A percentile compares a stretch with the other conserved stretches of the same genome.
phyloP scores from a whole-genome alignment of 2,113 vertebrate species.

The Trinectes maculatus region DNA sequence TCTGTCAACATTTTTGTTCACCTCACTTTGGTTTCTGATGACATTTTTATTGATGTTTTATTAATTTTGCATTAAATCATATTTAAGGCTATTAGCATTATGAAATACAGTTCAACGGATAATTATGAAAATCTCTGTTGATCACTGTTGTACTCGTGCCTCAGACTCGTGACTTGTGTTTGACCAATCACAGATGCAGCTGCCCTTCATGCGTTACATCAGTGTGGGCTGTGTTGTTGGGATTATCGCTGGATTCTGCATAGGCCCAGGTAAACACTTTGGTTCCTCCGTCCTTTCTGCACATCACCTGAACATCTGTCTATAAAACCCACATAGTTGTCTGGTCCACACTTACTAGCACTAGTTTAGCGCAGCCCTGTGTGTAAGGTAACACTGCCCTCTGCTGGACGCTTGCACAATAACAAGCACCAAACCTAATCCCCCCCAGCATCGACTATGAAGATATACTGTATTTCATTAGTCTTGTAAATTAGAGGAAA shows the following conservation, averaged over 20 bases:
- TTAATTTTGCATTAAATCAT: neutral
- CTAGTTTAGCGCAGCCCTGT: constrained; percentile 1
- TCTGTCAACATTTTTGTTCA: neutral
- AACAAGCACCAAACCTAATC: constrained; percentile 29
- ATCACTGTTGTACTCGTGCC: too few species aligned
- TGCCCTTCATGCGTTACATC: constrained; percentile 85
- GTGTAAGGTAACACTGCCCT: constrained; percentile 73
- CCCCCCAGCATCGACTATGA: constrained; percentile 23
- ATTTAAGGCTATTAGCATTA: neutral
- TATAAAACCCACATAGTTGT: neutral
- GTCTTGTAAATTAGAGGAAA: constrained; percentile 78
- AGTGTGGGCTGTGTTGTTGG: constrained; percentile 86
- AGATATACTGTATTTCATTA: constrained; percentile 76
- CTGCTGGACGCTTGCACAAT: constrained; percentile 62
- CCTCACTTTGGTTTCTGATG: neutral
- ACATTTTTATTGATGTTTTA: neutral
- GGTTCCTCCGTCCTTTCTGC: neutral
- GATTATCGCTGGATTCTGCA: constrained; percentile 92
- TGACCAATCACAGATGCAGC: constrained; percentile 68
- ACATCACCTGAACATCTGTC: neutral
- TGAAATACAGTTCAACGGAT: too few species aligned
- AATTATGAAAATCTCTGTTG: neutral
- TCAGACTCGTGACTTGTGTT: constrained; percentile 23
- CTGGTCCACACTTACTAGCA: neutral
- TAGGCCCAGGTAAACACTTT: constrained; percentile 87